Evolutionary conservation across 53 echinoderm and acorn worm genomes (phyloP), one percentile per base, ranked within the genome.

Genomic region (Mesocentrotus franciscanus): DNA sequence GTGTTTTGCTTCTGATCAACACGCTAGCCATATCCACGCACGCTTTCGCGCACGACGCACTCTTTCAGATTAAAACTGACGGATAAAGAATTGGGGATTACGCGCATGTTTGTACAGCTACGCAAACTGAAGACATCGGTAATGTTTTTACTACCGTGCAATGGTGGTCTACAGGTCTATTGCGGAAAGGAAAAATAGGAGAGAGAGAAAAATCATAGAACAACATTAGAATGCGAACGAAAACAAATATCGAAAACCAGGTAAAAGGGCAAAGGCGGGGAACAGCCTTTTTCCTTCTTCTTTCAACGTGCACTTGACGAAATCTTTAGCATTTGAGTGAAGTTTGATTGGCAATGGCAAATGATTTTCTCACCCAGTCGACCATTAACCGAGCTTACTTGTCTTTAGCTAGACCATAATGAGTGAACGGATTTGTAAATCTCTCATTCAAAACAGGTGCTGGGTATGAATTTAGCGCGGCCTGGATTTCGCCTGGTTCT

Each of bases 91-190:
- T 87, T 27, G 87, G 87, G 87, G 87, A 87, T 87, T 87, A 87
- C 87, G 59, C 87, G 58, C 87, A 92, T 92, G 92, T 92, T 92
- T 71, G 56, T 75, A 35, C 92, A 92, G 92, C 71, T 74, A 71
- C 75, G 92, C 92, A n/a, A 57, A 92, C 71, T 92, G 57, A 92
- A 57, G 75, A 35, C 91, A 91, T 75, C 91, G 35, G 35, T 68
- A 62, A 70, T 68, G 91, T 70, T 91, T 91, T 91, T 27, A 66
- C 91, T 64, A 35, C 68, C 27, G 70, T 62, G 87, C 87, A 59
- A 66, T 24, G 91, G 91, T 64, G 91, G 36, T 56, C 91, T 56
- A 57, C 42, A 91, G 1, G 39, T 68, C 91, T 33, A 91, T 62
- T 64, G 22, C 91, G 30, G 4, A 17, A 20, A 30, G 81, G 56